Conservation (phyloP, 1,140 invertebrate species). For the Drosophila elegans region DNA sequence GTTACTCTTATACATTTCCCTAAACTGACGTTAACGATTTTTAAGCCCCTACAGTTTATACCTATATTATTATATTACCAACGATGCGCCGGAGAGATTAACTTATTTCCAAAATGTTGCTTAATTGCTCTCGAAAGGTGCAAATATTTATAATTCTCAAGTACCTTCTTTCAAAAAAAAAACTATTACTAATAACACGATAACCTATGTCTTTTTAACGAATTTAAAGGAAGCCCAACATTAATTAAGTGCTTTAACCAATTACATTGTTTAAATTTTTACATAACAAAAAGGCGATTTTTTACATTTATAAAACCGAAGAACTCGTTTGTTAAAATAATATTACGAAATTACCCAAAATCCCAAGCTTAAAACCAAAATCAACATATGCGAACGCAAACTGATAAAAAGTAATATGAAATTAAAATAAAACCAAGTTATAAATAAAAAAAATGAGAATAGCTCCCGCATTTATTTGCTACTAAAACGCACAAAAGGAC, state of each 20-base stretch:
- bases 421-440: slow-evolving; percentile 51
- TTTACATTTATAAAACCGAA: slow-evolving; percentile 78
- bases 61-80: slow-evolving; percentile 45
- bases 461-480: slow-evolving; percentile 66
- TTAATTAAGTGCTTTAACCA: slow-evolving; percentile 53
- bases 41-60: slow-evolving; percentile 50
- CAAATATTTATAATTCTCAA: slow-evolving; percentile 61
- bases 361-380: slow-evolving; percentile 55
- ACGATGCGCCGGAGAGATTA: slow-evolving; percentile 27
- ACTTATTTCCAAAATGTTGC: slow-evolving; percentile 43
- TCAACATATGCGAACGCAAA: slow-evolving; percentile 47
- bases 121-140: slow-evolving; percentile 44
- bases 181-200: slow-evolving; percentile 51
- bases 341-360: slow-evolving; percentile 49
- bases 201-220: slow-evolving; percentile 74
- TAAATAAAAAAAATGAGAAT: slow-evolving; percentile 35
- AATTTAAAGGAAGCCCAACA: slow-evolving; percentile 70
- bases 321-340: slow-evolving; percentile 71
- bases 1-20: slow-evolving; percentile 38
- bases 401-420: slow-evolving; percentile 53
- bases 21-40: slow-evolving; percentile 46
- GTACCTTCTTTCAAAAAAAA: slow-evolving; percentile 69
- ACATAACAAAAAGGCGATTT: slow-evolving; percentile 58
- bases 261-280: slow-evolving; percentile 73
- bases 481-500: slow-evolving; percentile 74